phyloP scores from a whole-genome alignment of 2,797 vertebrate species.

The Gymnocypris eckloni region DNA sequence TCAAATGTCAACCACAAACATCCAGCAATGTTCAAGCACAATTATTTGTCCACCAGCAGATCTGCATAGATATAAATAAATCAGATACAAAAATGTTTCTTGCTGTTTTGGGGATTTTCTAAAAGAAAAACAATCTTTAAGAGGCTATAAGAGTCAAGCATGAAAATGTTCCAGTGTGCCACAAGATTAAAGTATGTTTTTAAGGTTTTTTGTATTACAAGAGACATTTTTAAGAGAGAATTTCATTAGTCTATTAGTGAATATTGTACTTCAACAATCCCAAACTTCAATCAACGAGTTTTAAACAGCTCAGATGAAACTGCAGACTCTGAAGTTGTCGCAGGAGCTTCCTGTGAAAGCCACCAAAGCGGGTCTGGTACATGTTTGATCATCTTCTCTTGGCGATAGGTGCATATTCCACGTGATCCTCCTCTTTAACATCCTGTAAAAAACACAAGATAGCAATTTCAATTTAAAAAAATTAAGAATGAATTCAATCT shows the following conservation, averaged over 20 bases:
- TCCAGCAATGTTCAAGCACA: neutral
- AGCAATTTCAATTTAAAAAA: too few species aligned
- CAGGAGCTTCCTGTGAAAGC: neutral
- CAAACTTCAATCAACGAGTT: neutral
- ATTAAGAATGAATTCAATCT: too few species aligned
- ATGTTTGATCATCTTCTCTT: neutral
- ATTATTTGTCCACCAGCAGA: neutral
- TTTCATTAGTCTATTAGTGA: neutral
- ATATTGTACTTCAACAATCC: neutral
- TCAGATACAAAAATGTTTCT: neutral
- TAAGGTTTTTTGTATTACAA: neutral
- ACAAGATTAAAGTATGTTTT: neutral
- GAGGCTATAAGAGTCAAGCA: neutral
- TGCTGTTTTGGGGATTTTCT: neutral
- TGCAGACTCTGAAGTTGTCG: neutral
- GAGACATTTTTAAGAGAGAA: too few species aligned
- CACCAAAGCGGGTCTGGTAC: neutral
- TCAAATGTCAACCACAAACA: neutral
- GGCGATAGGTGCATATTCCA: neutral
- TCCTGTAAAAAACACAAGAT: neutral
- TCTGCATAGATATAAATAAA: neutral
- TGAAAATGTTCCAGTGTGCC: neutral
- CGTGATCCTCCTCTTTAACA: neutral
- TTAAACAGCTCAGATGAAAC: neutral
- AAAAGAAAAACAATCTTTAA: too few species aligned